Evolutionary conservation across 2,888 invertebrate species (phyloP).

Genomic region (Lasioglossum lativentre): DNA sequence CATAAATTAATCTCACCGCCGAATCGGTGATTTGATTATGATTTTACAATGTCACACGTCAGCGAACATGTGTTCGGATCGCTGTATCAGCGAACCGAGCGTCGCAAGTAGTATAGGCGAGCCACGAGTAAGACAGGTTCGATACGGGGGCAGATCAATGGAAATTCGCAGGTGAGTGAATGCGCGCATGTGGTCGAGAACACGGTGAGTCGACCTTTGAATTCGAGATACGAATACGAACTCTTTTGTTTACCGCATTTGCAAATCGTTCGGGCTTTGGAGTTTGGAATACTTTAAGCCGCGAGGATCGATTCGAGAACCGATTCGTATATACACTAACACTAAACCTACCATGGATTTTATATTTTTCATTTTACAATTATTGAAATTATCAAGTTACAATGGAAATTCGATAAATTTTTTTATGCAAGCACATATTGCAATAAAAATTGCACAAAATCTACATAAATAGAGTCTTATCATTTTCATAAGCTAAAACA

Average conservation of each 20-base stretch:
- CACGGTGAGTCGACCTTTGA: neutral
- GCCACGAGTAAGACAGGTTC: conserved; percentile 6
- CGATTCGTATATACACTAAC: too few species aligned
- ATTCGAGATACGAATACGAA: neutral
- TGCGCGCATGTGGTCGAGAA: neutral
- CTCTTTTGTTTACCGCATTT: neutral
- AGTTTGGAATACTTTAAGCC: neutral
- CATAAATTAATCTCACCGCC: neutral
- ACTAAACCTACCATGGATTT: too few species aligned
- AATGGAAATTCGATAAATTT: too few species aligned
- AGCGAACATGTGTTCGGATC: neutral
- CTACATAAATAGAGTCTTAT: too few species aligned
- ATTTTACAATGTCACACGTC: neutral
- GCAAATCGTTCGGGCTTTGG: neutral
- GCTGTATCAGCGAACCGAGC: neutral
- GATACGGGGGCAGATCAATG: neutral
- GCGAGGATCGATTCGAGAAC: neutral
- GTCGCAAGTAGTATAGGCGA: conserved; percentile 17
- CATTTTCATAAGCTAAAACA: too few species aligned
- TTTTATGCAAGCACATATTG: too few species aligned
- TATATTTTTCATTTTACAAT: too few species aligned
- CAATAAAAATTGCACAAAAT: too few species aligned
- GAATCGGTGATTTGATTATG: neutral
- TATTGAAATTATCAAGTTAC: too few species aligned
- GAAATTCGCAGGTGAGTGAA: neutral